Base-by-base conservation (phyloP, 2,113 vertebrate species). In the Spea bombifrons region DNA sequence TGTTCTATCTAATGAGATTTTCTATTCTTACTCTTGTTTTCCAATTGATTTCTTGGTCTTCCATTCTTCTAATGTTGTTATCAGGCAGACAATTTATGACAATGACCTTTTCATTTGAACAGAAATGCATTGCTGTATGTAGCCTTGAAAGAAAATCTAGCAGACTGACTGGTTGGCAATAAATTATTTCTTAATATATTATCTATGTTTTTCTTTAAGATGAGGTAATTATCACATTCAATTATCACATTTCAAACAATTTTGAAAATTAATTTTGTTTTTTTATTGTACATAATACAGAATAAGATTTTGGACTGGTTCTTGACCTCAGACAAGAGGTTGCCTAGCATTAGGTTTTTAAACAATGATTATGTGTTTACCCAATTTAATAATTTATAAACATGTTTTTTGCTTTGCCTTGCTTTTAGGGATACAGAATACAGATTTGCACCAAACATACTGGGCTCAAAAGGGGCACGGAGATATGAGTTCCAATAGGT, bases 81-180 rank as follows among this genome's bases (percentile, higher is more conserved):
- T 76, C 66, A 76, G 75, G 59, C 65, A 76, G 52, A 66, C 52
- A 76, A 76, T 76, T 76, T 76, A 76, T 76, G 75, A 76, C 8
- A 68, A 17, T 47, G 66, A 76, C 65, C 75, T 76, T 76, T 76
- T 15, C 55, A 69, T 48, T 13, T 59, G 55, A 9, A 13, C 49
- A 68, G 52, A 68, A 76, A 76, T 68, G 66, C 66, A 76, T 69
- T 76, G 59, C 66, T 59, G 66, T 52, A 59, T 68, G 8, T n/a
- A 45, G 48, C 52, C 65, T 59, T 76, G 48, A 68, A 61, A 68
- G 47, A 43, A 67, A n/a, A 16, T 55, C 16, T 30, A 7, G 50
- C 64, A 67, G 65, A 76, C 67, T 68, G 65, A 59, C 55, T 76
- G 50, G 50, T 45, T 76, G 75, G 66, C 64, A 76, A 59, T 76